Evolutionary conservation across 1,140 invertebrate genomes (phyloP).

Genomic region (Dinoponera quadriceps): DNA sequence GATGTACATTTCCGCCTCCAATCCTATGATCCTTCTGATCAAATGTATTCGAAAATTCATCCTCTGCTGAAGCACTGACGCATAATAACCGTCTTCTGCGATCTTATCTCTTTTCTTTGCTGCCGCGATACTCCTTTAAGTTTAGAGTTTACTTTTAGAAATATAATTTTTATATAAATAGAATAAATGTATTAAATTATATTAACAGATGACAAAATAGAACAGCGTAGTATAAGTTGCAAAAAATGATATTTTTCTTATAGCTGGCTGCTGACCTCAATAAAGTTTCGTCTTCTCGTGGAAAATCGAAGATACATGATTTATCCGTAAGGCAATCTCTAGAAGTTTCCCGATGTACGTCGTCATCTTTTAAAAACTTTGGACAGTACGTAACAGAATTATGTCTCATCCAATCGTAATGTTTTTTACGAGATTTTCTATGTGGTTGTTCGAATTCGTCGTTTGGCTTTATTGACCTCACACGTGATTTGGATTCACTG

Average conservation of each 20-base stretch:
- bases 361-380: conserved; percentile 1
- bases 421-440: conserved; percentile 26
- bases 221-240: neutral
- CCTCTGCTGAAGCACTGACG: conserved; percentile 89
- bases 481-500: neutral
- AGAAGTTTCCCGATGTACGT: neutral
- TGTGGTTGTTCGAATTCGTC: neutral
- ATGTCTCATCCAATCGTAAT: conserved; percentile 31
- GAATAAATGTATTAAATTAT: neutral
- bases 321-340: conserved; percentile 16
- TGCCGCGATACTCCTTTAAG: neutral
- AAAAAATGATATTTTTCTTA: neutral
- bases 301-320: neutral
- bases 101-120: conserved; percentile 21
- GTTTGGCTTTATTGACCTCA: conserved; percentile 2
- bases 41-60: conserved; percentile 93
- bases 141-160: neutral
- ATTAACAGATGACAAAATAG: no score
- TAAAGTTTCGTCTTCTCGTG: conserved; percentile 2
- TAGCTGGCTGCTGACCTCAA: conserved; percentile 1
- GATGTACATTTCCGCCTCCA: conserved; percentile 78
- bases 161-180: neutral
- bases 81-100: conserved; percentile 86
- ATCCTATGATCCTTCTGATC: conserved; percentile 81
- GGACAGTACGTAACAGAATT: conserved; percentile 3